Base-by-base conservation (phyloP, 2,888 invertebrate species). In the Poecilus cupreus region DNA sequence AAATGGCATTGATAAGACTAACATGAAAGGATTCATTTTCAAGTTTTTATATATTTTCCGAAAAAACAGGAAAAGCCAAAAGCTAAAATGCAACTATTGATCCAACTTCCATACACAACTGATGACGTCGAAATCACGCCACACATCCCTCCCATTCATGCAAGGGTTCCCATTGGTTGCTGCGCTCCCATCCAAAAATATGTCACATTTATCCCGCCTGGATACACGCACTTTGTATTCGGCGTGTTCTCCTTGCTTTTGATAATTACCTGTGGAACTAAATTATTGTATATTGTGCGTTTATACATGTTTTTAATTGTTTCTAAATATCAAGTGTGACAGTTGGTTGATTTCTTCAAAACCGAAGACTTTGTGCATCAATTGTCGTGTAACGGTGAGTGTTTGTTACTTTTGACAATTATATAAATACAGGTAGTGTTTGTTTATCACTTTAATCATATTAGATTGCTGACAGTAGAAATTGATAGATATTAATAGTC, bases 51-150 rank as follows among this genome's bases (percentile, higher is more conserved):
- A 2, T 18, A 32, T 16, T 64, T 37, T 11, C 13, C n/a, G 8
- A 16, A 32, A 68, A 32, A 32, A n/a, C 60, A 13, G n/a, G 0
- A 13, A 68, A 37, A 32, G 4, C 11, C 24, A 6, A 70, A 70
- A 72, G 6, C 6, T 4, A 77, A 13, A 46, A 10, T 39, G 43
- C 16, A 77, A 72, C 54, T 80, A 80, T 80, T 80, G 80, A 80
- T 80, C 80, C 78, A 49, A 70, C 79, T n/a, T 68, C 54, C 54
- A 54, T 37, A 70, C 20, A 32, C 68, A 79, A 68, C 72, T 80
- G 37, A 83, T 84, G 84, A 84, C 84, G 84, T 84, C 83, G 82
- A 82, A 82, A 84, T 84, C 84, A 84, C 84, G 84, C 84, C 84
- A 84, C 83, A 82, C 74, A 83, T 83, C 84, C 84, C 83, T 83